A percentile compares a stretch with the other conserved stretches of the same genome.
These are phyloP conservation scores for Idaea biselata DNA, from an alignment of 2,888 invertebrate genomes.

Conservation along the genomic window DNA sequence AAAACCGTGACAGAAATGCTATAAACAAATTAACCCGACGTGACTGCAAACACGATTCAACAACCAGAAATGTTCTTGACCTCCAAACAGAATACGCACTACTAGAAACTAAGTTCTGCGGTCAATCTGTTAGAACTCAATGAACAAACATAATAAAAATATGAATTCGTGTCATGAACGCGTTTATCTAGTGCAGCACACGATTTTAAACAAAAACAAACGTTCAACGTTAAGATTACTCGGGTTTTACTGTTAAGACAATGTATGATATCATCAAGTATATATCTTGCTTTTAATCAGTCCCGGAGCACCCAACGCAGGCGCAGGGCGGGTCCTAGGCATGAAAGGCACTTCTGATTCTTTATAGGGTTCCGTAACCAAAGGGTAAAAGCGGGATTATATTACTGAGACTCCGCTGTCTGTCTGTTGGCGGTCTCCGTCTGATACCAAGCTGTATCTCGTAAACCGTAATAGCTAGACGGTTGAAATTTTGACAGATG, in stretches of 20 bases:
- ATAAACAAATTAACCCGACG: slow-evolving; percentile 26
- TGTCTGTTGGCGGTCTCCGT: no score
- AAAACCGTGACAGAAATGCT: slow-evolving; percentile 22
- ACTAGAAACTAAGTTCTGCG: slow-evolving; percentile 35
- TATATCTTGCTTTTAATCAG: not conserved
- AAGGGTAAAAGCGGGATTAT: no score
- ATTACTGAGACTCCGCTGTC: no score
- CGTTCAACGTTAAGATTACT: slow-evolving; percentile 16
- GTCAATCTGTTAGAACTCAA: slow-evolving; percentile 35
- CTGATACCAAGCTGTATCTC: no score
- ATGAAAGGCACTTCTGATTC: no score
- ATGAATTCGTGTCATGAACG: slow-evolving; percentile 43
- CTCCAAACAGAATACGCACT: slow-evolving; percentile 28
- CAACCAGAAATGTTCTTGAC: slow-evolving; percentile 27
- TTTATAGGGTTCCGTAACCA: no score
- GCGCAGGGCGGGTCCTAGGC: no score
- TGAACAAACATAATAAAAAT: slow-evolving; percentile 33
- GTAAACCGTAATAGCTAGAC: no score
- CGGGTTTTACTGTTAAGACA: slow-evolving; percentile 12
- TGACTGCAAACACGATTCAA: slow-evolving; percentile 25
- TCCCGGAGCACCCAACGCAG: no score
- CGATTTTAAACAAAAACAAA: slow-evolving; percentile 31
- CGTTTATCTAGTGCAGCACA: slow-evolving; percentile 25
- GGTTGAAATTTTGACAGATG: no score
- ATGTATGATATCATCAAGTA: slow-evolving; percentile 2